These are phyloP conservation scores for Archips crataeganus DNA, from an alignment of 2,888 invertebrate species.

Conservation along the genomic window DNA sequence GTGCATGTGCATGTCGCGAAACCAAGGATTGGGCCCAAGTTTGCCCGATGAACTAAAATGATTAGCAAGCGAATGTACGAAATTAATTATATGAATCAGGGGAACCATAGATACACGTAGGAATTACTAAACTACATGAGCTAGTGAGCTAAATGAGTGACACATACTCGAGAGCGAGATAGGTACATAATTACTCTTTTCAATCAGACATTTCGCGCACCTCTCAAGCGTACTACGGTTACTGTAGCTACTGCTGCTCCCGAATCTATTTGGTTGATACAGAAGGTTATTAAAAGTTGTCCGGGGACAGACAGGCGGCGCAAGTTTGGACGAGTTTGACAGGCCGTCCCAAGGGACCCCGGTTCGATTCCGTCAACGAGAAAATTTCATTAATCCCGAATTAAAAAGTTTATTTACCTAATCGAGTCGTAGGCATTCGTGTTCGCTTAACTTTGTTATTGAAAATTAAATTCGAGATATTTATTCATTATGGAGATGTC, in stretches of 20 bases:
- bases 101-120: too few species aligned
- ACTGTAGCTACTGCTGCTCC: conserved; percentile 26
- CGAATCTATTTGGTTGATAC: conserved; percentile 77
- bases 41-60: too few species aligned
- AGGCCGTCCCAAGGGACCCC: conserved; percentile 67
- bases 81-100: too few species aligned
- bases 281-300: conserved; percentile 83
- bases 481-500: background rate
- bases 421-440: conserved; percentile 52
- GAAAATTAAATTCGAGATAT: conserved; percentile 17
- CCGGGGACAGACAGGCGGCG: conserved; percentile 68
- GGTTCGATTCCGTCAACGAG: conserved; percentile 76
- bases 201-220: too few species aligned
- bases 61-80: too few species aligned
- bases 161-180: too few species aligned
- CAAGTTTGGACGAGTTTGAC: conserved; percentile 76
- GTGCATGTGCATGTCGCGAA: too few species aligned
- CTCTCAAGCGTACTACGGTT: conserved; percentile 43
- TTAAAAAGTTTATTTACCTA: conserved; percentile 68
- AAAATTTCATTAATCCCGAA: conserved; percentile 79
- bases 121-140: too few species aligned
- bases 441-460: conserved; percentile 41
- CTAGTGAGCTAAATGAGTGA: too few species aligned
- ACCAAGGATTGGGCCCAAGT: too few species aligned
- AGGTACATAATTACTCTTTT: too few species aligned